These are phyloP conservation scores for Athripsodes cinereus DNA, from an alignment of 2,888 invertebrate genomes.

Conservation along the genomic window DNA sequence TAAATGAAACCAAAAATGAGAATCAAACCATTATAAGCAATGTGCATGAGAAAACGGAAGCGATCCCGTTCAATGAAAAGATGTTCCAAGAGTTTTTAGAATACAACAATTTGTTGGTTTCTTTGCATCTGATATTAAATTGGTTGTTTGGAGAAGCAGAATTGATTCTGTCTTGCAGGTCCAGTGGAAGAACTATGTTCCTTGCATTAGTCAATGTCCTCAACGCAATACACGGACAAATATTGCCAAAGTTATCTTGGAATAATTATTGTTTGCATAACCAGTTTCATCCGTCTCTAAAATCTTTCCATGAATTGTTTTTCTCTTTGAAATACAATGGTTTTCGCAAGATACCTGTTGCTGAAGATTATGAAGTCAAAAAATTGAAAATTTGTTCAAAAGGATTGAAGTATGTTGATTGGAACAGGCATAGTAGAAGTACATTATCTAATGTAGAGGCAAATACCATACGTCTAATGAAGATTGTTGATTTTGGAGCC, in stretches of 20 bases:
- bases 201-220: slow-evolving; percentile 73
- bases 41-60: slow-evolving; percentile 25
- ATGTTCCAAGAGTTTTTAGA: slow-evolving; percentile 54
- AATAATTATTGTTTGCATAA: slow-evolving; percentile 15
- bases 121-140: slow-evolving; percentile 73
- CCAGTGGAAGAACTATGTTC: slow-evolving; percentile 72
- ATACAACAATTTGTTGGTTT: slow-evolving; percentile 56
- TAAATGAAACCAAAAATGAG: slow-evolving; percentile 30
- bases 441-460: slow-evolving; percentile 59
- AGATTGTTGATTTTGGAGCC: slow-evolving; percentile 75
- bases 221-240: slow-evolving; percentile 62
- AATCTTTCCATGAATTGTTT: slow-evolving; percentile 30
- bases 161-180: slow-evolving; percentile 70
- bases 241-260: slow-evolving; percentile 35
- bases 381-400: slow-evolving; percentile 62
- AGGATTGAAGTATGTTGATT: slow-evolving; percentile 64
- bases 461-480: slow-evolving; percentile 66
- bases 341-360: slow-evolving; percentile 56
- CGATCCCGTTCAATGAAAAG: slow-evolving; percentile 41
- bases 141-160: slow-evolving; percentile 78
- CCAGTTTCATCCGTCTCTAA: slow-evolving; percentile 17
- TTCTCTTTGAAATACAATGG: slow-evolving; percentile 51
- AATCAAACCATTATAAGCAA: too few species aligned
- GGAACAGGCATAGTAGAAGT: slow-evolving; percentile 55
- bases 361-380: slow-evolving; percentile 70